These are phyloP conservation scores for Nemurella pictetii DNA, from an alignment of 2,888 invertebrate species.

Conservation along the genomic window DNA sequence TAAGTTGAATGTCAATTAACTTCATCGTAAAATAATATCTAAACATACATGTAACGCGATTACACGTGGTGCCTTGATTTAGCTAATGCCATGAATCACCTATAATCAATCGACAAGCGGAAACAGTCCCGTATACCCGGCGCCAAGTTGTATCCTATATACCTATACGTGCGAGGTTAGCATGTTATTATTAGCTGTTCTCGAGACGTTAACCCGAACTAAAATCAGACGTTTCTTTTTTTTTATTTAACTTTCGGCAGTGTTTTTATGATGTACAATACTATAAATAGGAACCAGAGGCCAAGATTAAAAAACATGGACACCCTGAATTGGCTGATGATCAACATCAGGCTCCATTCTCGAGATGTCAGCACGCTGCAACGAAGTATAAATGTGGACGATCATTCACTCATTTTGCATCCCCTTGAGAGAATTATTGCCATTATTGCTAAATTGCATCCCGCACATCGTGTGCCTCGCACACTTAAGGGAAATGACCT, in stretches of 20 bases:
- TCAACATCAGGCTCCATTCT: not conserved
- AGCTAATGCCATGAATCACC: not conserved
- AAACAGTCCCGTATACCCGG: not conserved
- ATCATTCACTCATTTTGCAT: not conserved
- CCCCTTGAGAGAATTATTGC: no score
- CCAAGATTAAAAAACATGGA: not conserved
- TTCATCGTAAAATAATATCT: no score
- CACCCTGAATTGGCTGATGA: constrained; percentile 1
- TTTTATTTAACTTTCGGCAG: not conserved
- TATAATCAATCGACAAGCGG: not conserved
- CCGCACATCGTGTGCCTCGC: no score
- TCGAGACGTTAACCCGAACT: not conserved
- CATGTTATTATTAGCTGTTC: not conserved
- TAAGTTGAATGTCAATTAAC: no score
- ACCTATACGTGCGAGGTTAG: not conserved
- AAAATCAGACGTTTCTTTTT: not conserved
- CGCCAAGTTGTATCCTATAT: not conserved
- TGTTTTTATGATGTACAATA: constrained; percentile 15
- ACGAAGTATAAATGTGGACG: not conserved
- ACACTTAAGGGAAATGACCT: no score
- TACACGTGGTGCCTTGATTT: no score
- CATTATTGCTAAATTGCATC: no score
- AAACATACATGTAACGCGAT: no score
- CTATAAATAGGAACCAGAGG: constrained; percentile 3
- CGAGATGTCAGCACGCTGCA: not conserved